Evolutionary conservation across 2,797 vertebrate species (phyloP), one percentile per base, ranked within the genome.

Genomic region (Centropyge bicolor): DNA sequence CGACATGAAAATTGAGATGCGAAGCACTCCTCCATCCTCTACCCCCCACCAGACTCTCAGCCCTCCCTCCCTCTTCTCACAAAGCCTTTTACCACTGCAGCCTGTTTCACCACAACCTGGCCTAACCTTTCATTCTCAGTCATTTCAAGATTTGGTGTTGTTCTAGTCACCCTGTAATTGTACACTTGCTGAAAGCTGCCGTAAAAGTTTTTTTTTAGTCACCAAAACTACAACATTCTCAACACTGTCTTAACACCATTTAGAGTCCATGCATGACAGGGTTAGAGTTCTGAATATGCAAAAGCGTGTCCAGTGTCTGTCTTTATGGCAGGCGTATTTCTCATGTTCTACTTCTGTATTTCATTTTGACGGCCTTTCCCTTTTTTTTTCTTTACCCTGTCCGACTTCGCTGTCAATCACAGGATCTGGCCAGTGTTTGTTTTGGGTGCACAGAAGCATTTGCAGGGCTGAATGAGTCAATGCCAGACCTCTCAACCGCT

Each of bases 1-100:
- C 67, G 76, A 89, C 86, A 91, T 89, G 90, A 93, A 94, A 94
- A 89, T 84, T 76, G 92, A 93, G 82, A 90, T 81, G 91, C 81
- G 74, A 88, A 86, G 85, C 90, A 80, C 85, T 86, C 80, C 78
- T 74, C 63, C 76, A 67, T 86, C 78, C 64, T 74, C 59, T 49
- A 27, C 73, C 62, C 73, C 54, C 71, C 8, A 0, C 66, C 75
- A 76, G 61, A 76, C 66, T 66, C 78, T 51, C 49, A 65, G 46
- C 59, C 35, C 14, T 66, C 68, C 36, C 60, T 67, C 61, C 12
- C 16, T 67, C 64, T 38, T 60, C 62, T 81, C 69, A 61, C 78
- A 76, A 69, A 82, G 67, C 68, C 46, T 76, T 89, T 74, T 64
- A 75, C 70, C 38, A 57, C 70, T 63, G 64, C 14, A 76, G 80